Percentiles rank a stretch among this genome's conserved stretches.
phyloP scores from a whole-genome alignment of 1,140 invertebrate genomes.

The Fopius arisanus region DNA sequence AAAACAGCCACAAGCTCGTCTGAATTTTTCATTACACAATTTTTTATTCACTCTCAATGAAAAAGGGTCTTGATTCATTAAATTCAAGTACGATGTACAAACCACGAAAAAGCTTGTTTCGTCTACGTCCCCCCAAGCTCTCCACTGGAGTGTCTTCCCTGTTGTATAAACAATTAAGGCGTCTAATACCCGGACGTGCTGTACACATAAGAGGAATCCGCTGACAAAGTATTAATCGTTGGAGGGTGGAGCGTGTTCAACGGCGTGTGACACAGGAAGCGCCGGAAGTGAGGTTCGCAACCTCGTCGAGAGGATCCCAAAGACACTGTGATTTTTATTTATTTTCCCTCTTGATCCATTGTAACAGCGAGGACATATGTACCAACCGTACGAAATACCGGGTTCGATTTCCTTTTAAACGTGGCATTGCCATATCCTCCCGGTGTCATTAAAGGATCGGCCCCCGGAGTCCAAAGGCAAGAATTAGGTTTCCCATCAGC shows the following conservation, averaged over 20 bases:
- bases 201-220: conserved; percentile 23
- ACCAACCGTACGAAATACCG: neutral
- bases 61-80: too few species aligned
- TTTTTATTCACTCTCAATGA: too few species aligned
- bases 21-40: too few species aligned
- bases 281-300: conserved; percentile 49
- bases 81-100: neutral
- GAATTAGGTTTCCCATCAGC: conserved; percentile 47
- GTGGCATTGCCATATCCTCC: conserved; percentile 17
- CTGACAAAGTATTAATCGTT: conserved; percentile 20
- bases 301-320: conserved; percentile 36
- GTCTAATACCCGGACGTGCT: conserved; percentile 21
- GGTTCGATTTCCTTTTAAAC: conserved; percentile 9
- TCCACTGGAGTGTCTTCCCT: conserved; percentile 13
- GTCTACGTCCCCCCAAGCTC: neutral
- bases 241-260: conserved; percentile 58
- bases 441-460: conserved; percentile 1
- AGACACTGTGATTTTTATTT: conserved; percentile 36
- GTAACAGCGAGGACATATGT: neutral
- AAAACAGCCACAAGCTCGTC: too few species aligned
- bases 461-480: conserved; percentile 30
- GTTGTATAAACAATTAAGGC: conserved; percentile 54
- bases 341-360: neutral
- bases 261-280: conserved; percentile 66
- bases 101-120: neutral